Conservation (phyloP, 1,140 invertebrate species). For the Platorchestia sp. region DNA sequence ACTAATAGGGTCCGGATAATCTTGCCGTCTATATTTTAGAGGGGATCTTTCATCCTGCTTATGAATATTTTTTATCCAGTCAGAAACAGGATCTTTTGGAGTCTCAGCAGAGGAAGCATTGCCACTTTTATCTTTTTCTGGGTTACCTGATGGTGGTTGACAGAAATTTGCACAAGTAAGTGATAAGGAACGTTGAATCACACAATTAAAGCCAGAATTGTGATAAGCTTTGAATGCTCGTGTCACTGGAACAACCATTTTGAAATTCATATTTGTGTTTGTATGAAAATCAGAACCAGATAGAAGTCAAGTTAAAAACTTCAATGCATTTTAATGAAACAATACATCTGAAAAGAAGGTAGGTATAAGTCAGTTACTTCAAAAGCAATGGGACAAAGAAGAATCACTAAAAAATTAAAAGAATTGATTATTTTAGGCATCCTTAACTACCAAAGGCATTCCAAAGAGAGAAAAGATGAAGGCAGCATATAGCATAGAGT, state of each 20-base stretch:
- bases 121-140: not conserved
- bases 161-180: not conserved
- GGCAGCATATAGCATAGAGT: too few species aligned
- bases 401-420: too few species aligned
- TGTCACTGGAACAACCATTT: not conserved
- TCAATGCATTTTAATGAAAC: not conserved
- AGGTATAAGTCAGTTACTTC: too few species aligned
- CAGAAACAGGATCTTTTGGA: not conserved
- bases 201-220: not conserved
- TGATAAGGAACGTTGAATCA: not conserved
- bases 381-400: too few species aligned
- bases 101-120: not conserved
- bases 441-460: too few species aligned
- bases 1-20: slow-evolving; percentile 64
- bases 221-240: not conserved
- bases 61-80: not conserved
- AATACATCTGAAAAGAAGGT: not conserved
- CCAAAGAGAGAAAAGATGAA: too few species aligned
- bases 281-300: not conserved
- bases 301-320: not conserved
- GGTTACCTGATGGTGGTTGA: not conserved
- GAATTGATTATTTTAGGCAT: too few species aligned
- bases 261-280: not conserved
- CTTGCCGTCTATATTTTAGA: not conserved
- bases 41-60: not conserved